Conservation (phyloP, 2,113 vertebrate genomes). For the Anarhynchus alexandrinus region DNA sequence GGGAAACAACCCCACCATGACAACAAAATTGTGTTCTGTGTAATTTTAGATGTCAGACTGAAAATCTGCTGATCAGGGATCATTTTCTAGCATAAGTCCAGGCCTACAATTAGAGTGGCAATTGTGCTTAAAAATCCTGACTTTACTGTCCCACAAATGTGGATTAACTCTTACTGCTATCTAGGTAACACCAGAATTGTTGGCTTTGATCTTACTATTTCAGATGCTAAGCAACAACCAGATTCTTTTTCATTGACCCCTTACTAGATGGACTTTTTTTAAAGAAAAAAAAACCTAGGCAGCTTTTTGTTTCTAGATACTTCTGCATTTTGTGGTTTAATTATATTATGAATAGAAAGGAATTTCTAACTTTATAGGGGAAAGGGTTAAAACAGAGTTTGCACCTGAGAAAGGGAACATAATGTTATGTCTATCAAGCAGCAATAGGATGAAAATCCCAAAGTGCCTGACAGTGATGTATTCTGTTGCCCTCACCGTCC, state of each 20-base stretch:
- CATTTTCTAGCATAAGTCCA: neutral
- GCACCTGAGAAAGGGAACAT: constrained; percentile 29
- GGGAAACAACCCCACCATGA: rapidly evolving
- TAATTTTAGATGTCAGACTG: neutral
- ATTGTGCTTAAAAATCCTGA: neutral
- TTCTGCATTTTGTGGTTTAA: constrained; percentile 44
- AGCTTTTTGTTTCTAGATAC: neutral
- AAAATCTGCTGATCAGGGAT: neutral
- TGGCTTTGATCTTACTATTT: neutral
- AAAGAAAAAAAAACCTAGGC: neutral
- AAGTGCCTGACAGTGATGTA: neutral
- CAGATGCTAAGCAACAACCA: neutral
- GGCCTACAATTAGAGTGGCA: neutral
- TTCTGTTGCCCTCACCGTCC: neutral
- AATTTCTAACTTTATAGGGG: neutral
- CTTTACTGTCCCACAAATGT: neutral
- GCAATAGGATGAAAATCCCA: constrained; percentile 1
- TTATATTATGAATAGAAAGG: constrained; percentile 43
- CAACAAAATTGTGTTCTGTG: neutral
- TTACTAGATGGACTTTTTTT: neutral
- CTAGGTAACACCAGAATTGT: neutral
- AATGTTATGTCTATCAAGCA: neutral
- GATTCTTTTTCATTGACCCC: neutral
- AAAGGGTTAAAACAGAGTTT: constrained; percentile 46
- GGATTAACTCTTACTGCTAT: neutral